phyloP scores from a whole-genome alignment of 1,140 invertebrate genomes.

The Manduca sexta region DNA sequence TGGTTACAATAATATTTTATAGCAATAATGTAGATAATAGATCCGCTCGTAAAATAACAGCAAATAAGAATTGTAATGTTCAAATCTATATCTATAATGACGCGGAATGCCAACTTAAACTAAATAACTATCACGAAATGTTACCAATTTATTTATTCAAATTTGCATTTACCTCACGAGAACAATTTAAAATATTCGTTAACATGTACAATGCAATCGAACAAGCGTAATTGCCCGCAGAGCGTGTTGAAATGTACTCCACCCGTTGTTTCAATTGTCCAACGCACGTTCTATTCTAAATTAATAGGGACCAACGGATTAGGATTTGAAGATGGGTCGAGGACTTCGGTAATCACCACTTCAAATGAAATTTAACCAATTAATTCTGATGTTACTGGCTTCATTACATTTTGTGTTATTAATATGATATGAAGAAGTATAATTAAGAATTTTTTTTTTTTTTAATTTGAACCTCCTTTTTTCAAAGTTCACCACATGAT shows the following conservation, averaged over 20 bases:
- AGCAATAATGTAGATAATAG: too few relatives aligned
- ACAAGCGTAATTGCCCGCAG: conserved; percentile 54
- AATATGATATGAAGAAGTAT: too few relatives aligned
- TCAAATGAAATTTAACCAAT: conserved; percentile 29
- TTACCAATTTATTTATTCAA: background rate
- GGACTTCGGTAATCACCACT: conserved; percentile 56
- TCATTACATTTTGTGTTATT: too few relatives aligned
- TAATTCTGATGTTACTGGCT: conserved; percentile 27
- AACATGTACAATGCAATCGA: conserved; percentile 39
- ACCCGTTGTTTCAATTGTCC: conserved; percentile 58
- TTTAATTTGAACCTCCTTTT: too few relatives aligned
- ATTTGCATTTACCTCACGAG: conserved; percentile 38
- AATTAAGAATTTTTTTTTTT: too few relatives aligned
- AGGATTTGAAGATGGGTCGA: conserved; percentile 44
- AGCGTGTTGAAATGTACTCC: conserved; percentile 53
- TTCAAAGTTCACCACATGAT: too few relatives aligned
- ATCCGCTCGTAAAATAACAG: too few relatives aligned
- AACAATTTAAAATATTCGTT: conserved; percentile 39
- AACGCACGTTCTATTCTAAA: conserved; percentile 48
- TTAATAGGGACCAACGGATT: conserved; percentile 56
- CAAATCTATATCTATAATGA: too few relatives aligned
- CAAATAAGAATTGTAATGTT: too few relatives aligned
- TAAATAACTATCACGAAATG: too few relatives aligned
- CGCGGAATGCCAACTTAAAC: too few relatives aligned
- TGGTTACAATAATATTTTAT: too few relatives aligned